Evolutionary conservation across 1,140 invertebrate genomes (phyloP).

Genomic region (Aradophagus sp.): DNA sequence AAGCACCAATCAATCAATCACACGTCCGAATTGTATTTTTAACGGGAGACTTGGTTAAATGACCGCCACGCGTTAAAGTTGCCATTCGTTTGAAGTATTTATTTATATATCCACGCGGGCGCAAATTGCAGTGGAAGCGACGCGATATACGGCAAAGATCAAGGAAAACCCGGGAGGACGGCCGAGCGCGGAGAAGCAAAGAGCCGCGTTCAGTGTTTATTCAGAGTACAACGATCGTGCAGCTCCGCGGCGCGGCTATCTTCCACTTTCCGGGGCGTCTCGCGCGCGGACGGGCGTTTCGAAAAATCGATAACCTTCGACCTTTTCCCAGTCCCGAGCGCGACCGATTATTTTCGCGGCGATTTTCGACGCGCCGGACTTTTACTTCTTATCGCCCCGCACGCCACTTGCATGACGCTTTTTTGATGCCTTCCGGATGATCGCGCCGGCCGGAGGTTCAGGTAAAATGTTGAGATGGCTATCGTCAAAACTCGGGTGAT

Average conservation of each 20-base stretch:
- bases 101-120: slow-evolving; percentile 38
- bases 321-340: slow-evolving; percentile 20
- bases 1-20: slow-evolving; percentile 5
- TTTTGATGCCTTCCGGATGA: no score
- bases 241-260: slow-evolving; percentile 28
- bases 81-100: slow-evolving; percentile 23
- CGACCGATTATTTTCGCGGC: no score
- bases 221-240: slow-evolving; percentile 39
- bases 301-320: slow-evolving; percentile 31
- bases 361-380: no score
- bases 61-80: slow-evolving; percentile 24
- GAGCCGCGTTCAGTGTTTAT: slow-evolving; percentile 42
- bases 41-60: slow-evolving; percentile 21
- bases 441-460: no score
- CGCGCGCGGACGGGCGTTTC: slow-evolving; percentile 11
- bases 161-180: slow-evolving; percentile 18
- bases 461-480: no score
- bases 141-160: slow-evolving; percentile 36
- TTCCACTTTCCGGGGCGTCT: slow-evolving; percentile 28
- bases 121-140: slow-evolving; percentile 23
- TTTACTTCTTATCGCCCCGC: no score
- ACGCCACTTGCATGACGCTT: no score
- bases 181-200: slow-evolving; percentile 9
- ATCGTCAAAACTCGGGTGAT: no score
- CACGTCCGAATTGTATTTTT: slow-evolving; percentile 7